These are phyloP conservation scores for Mythimna pallens DNA, from an alignment of 2,888 invertebrate species.

Conservation along the genomic window DNA sequence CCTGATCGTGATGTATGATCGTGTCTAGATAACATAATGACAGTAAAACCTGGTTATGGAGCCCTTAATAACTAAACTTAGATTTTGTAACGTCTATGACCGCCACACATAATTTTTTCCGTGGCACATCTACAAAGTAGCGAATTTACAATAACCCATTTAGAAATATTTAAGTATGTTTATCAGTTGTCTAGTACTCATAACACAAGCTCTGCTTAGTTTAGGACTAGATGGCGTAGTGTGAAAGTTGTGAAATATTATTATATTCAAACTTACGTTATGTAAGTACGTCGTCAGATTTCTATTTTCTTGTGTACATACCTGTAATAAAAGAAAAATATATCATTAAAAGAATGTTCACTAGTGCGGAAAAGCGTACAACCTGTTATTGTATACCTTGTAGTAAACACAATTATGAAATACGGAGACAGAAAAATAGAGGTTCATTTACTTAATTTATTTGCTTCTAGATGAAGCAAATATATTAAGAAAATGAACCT, in stretches of 20 bases:
- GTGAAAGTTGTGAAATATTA: too few relatives aligned
- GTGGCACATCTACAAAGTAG: too few relatives aligned
- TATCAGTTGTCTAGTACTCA: too few relatives aligned
- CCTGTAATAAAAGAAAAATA: conserved; percentile 47
- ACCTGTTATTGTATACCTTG: conserved; percentile 5
- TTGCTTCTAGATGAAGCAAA: neutral
- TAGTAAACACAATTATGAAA: conserved; percentile 28
- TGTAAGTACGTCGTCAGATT: neutral
- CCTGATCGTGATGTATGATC: conserved; percentile 33
- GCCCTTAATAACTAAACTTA: neutral
- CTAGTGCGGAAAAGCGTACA: neutral
- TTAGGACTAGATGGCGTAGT: too few relatives aligned
- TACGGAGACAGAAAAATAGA: conserved; percentile 7
- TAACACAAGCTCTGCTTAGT: too few relatives aligned
- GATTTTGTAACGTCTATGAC: too few relatives aligned
- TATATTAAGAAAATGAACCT: too few relatives aligned
- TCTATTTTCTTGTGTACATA: conserved; percentile 21
- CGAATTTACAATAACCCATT: too few relatives aligned
- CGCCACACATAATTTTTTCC: too few relatives aligned
- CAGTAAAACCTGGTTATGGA: neutral
- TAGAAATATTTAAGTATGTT: too few relatives aligned
- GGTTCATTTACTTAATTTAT: conserved; percentile 1
- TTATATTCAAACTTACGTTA: conserved; percentile 34
- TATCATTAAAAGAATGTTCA: conserved; percentile 21
- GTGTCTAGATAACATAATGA: conserved; percentile 22